Evolutionary conservation across 2,113 vertebrate genomes (phyloP).

Genomic region (Rhipidura dahli): DNA sequence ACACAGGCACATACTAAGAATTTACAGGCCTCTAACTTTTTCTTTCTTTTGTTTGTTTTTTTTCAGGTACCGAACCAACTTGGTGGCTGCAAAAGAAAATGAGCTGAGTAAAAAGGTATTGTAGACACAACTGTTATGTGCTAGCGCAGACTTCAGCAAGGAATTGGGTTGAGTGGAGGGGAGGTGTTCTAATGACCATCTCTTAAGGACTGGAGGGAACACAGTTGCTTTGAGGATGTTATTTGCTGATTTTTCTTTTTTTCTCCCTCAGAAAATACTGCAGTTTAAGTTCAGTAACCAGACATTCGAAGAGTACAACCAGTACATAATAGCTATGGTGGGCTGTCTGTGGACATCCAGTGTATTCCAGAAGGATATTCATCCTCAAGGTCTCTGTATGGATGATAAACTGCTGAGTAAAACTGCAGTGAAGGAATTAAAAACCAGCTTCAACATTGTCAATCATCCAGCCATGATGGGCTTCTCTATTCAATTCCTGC

Average conservation of each 20-base stretch:
- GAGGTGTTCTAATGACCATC: background rate
- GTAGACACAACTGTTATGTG: background rate
- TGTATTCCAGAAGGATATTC: slow-evolving; percentile 70
- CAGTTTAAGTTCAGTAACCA: slow-evolving; percentile 81
- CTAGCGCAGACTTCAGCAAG: background rate
- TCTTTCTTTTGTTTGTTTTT: background rate
- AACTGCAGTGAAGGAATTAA: slow-evolving; percentile 66
- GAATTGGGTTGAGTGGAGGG: background rate
- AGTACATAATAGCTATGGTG: slow-evolving; percentile 83
- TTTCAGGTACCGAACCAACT: slow-evolving; percentile 86
- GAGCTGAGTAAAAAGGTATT: slow-evolving; percentile 79
- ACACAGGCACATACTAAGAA: background rate
- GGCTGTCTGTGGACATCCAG: slow-evolving; percentile 88
- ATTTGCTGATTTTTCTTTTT: background rate
- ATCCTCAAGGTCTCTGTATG: slow-evolving; percentile 67
- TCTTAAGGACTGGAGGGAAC: background rate
- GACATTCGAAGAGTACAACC: slow-evolving; percentile 85
- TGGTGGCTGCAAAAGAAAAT: slow-evolving; percentile 85
- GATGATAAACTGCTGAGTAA: slow-evolving; percentile 71
- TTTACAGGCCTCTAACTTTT: background rate
- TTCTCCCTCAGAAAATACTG: slow-evolving; percentile 59
- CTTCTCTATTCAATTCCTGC: slow-evolving; percentile 81
- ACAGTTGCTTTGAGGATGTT: background rate
- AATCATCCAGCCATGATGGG: slow-evolving; percentile 86
- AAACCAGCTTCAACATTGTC: slow-evolving; percentile 80